Evolutionary conservation across 1,140 invertebrate species (phyloP), one percentile per base, ranked within the genome.

Genomic region (Rhagoletis pomonella): DNA sequence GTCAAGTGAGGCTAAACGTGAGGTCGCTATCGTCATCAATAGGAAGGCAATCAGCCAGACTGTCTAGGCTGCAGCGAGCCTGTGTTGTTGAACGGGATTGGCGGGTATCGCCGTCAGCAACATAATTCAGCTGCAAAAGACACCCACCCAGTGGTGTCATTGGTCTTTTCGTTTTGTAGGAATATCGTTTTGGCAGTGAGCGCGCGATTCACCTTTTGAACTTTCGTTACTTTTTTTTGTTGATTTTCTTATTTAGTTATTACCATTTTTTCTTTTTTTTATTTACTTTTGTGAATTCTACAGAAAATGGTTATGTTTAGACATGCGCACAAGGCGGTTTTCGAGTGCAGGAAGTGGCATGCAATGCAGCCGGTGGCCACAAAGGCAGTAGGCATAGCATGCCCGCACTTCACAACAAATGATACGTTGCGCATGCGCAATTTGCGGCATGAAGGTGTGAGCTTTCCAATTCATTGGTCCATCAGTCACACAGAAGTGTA

Each of bases 1-100:
- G 73, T 81, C 73, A 81, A 81, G 73, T 81, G 73, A 81, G 73
- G 73, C 73, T 81, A 81, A 81, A 55, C 73, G 73, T 81, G 73
- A 81, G 73, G 73, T 81, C 73, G 47, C 47, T 47, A n/a, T 19
- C n/a, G 47, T 14, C 69, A 77, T 7, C 69, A 42, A 10, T 10
- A 55, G 14, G 73, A 55, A 81, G 73, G 73, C 47, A 55, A 55
- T 29, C 2, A 81, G 73, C 3, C 47, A 81, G 19, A 29, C 47
- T 29, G 60, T n/a, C 60, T n/a, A 14, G 29, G 29, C 29, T 29
- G 44, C 44, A 73, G 44, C 3, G 65, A 67, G 65, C 65, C 29
- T 42, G 29, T 12, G 19, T n/a, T 29, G 62, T 14, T 29, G 14
- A 62, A 67, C 19, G 9, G 58, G 58, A 42, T 10, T 17, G 67